Conservation (phyloP, 1,140 invertebrate genomes). For the Drosophila rhopaloa region DNA sequence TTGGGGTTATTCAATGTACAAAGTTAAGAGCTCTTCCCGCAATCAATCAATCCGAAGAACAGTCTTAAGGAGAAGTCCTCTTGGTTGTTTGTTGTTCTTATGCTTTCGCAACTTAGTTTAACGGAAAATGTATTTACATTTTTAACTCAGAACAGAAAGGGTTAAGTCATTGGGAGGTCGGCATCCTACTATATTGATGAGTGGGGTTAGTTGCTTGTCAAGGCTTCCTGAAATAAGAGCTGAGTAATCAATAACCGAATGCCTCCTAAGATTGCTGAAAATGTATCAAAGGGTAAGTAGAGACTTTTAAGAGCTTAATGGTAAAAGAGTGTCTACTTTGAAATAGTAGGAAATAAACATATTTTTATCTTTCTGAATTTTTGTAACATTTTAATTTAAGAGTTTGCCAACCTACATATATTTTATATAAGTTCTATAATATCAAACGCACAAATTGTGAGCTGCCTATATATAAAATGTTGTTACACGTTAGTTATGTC, state of each 20-base stretch:
- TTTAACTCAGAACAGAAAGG: constrained; percentile 40
- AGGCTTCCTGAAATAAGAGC: constrained; percentile 10
- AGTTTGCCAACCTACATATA: too few species aligned
- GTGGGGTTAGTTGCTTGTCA: constrained; percentile 42
- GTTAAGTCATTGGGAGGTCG: constrained; percentile 34
- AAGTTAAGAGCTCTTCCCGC: constrained; percentile 28
- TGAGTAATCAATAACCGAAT: constrained; percentile 50
- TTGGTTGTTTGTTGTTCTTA: constrained; percentile 31
- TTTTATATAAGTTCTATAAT: too few species aligned
- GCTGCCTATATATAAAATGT: too few species aligned
- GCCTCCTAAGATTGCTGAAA: constrained; percentile 23
- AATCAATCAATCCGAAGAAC: constrained; percentile 63
- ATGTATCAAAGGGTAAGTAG: background rate
- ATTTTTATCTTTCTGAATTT: too few species aligned
- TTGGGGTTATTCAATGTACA: constrained; percentile 16
- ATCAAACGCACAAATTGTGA: too few species aligned
- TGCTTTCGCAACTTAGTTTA: constrained; percentile 33
- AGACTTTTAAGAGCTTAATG: too few species aligned
- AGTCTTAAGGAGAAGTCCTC: constrained; percentile 17
- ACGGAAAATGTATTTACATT: constrained; percentile 61
- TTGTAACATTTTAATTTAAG: too few species aligned
- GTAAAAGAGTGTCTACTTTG: too few species aligned
- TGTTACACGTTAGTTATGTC: too few species aligned
- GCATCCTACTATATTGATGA: constrained; percentile 48
- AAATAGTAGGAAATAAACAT: too few species aligned